Evolutionary conservation across 2,113 vertebrate genomes (phyloP), one percentile per base, ranked within the genome.

Genomic region (Himantopus leucocephalus): DNA sequence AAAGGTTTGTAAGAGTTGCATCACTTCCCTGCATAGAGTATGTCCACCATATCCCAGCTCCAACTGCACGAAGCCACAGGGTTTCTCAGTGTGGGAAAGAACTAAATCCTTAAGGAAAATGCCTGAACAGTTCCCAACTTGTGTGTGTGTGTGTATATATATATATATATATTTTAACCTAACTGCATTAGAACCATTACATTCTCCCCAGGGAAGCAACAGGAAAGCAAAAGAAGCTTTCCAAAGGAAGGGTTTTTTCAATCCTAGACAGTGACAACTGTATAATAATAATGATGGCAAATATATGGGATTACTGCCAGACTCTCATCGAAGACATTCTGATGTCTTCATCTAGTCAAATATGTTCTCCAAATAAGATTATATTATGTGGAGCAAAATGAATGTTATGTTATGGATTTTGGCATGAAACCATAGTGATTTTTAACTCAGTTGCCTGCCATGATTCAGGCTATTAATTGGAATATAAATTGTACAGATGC

Each of bases 341-440:
- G 37, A 95, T 67, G 30, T 84, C 85, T 88, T 93, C 75, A 89
- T 88, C 80, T 78, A 94, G 56, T 88, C 70, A 78, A 87, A 75
- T 92, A 87, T n/a, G 15, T 60, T 91, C 79, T 81, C 60, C 85
- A 92, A 89, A 93, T 84, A 93, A 94, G 92, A 94, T 94, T 72
- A 73, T 90, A 73, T 76, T 93, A 86, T 56, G 45, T 30, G 59
- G 37, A 85, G n/a, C 3, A 80, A 91, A 96, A 92, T 10, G 24
- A 84, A 94, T n/a, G 73, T 41, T 77, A 55, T 39, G 13, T 74
- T 88, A 86, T 55, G 11, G 90, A 90, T 94, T 94, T 72, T 94
- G 85, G 92, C 92, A 84, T 89, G 75, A 92, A 94, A 96, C 23
- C 20, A 45, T 26, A 63, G 48, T 50, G 85, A 92, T 96, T 94